Conservation (phyloP, 2,888 invertebrate genomes). For the Poecilus cupreus region DNA sequence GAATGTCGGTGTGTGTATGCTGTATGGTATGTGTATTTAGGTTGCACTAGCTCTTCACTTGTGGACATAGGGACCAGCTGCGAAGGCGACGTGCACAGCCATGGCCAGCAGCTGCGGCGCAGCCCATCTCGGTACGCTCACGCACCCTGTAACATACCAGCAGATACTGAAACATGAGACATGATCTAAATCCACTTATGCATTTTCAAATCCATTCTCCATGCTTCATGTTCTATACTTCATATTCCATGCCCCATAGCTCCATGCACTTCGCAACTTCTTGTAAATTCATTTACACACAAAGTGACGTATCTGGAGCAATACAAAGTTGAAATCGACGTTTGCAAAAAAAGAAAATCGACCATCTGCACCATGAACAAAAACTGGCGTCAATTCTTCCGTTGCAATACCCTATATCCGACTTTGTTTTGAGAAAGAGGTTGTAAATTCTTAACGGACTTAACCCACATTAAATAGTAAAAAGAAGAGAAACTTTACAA, state of each 20-base stretch:
- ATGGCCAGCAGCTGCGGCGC: conserved; percentile 70
- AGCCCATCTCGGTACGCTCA: conserved; percentile 70
- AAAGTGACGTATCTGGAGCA: conserved; percentile 34
- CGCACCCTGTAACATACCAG: conserved; percentile 69
- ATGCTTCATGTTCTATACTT: neutral
- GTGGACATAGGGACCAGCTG: conserved; percentile 68
- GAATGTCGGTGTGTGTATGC: conserved; percentile 21
- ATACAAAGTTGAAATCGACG: neutral
- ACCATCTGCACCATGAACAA: neutral
- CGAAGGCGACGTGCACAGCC: conserved; percentile 70
- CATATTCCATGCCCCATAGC: neutral
- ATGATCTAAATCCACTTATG: neutral
- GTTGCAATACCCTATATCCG: conserved; percentile 10
- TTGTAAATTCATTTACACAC: conserved; percentile 33
- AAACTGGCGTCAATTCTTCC: conserved; percentile 17
- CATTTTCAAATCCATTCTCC: neutral
- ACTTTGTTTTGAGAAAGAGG: conserved; percentile 31
- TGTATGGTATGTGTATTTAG: conserved; percentile 7
- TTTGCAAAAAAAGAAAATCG: neutral
- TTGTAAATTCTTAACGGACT: conserved; percentile 46
- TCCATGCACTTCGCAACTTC: conserved; percentile 10
- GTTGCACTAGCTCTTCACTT: conserved; percentile 63
- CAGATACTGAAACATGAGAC: neutral
- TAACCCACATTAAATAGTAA: conserved; percentile 45
- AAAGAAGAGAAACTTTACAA: conserved; percentile 27